Base-by-base conservation (phyloP, 2,113 vertebrate genomes). In the Chaenocephalus aceratus region DNA sequence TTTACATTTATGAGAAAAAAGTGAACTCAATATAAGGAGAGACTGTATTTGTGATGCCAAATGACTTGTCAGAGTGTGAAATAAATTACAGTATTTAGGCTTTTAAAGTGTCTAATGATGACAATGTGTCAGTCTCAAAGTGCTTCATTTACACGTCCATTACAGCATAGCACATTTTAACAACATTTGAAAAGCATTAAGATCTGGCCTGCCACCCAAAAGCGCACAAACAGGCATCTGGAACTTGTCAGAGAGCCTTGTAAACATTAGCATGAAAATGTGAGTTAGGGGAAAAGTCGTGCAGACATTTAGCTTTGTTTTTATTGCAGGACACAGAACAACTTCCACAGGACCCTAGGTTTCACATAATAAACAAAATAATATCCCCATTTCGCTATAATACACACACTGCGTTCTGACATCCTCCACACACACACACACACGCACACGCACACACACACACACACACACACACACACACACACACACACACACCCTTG, bases 1-100 rank as follows among this genome's bases (percentile, higher is more conserved):
- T 88, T 90, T 91, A 87, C 85, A 86, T 85, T 91, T 86, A 93
- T 89, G 75, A 61, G 88, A 88, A 89, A 88, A 84, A 74, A 65
- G 84, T 88, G 81, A 93, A 82, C 84, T 91, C 91, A 82, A 63
- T 88, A 89, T 93, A 92, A 89, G 65, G 82, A 81, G 67, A 89
- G 86, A 89, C 77, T 91, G 92, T 93, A 90, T 88, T 88, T 86
- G 86, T 94, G 91, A 93, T 92, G 92, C 92, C 93, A 93, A 93
- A 94, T 93, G 74, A 91, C 77, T 79, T 93, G 92, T 92, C 85
- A 76, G 84, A 88, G 85, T 91, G 89, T 92, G 93, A 91, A 94
- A 93, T 91, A 91, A 93, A 93, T 86, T 69, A 87, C 88, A 87
- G 85, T 89, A 91, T 91, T 93, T 92, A 93, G 91, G 81, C 80